Evolutionary conservation across 2,888 invertebrate species (phyloP).

Genomic region (Sclerodermus sp.): DNA sequence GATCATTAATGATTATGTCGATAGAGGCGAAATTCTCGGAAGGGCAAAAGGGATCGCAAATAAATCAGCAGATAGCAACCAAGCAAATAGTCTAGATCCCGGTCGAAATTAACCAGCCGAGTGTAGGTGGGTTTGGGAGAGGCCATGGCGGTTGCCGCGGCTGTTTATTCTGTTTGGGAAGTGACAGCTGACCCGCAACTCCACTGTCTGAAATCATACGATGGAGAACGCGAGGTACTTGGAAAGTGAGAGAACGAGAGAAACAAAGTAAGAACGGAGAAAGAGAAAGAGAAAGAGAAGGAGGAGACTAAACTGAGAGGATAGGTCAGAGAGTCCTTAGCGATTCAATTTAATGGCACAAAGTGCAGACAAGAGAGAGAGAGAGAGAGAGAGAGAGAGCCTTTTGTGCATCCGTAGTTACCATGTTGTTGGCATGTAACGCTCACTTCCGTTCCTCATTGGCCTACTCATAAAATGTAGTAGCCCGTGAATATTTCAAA

Average conservation of each 20-base stretch:
- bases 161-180: constrained; percentile 42
- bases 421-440: background rate
- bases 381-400: too few relatives aligned
- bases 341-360: constrained; percentile 3
- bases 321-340: background rate
- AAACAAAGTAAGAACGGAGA: too few relatives aligned
- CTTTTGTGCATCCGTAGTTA: background rate
- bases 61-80: constrained; percentile 32
- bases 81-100: constrained; percentile 24
- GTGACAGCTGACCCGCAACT: constrained; percentile 42
- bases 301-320: too few relatives aligned
- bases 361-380: background rate
- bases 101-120: constrained; percentile 28
- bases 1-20: too few relatives aligned
- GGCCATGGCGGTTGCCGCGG: constrained; percentile 33
- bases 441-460: background rate
- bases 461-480: too few relatives aligned
- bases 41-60: constrained; percentile 17
- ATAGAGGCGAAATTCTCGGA: too few relatives aligned
- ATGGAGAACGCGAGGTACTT: constrained; percentile 6
- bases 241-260: too few relatives aligned
- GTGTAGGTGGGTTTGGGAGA: constrained; percentile 4
- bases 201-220: constrained; percentile 29
- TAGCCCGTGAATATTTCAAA: too few relatives aligned
- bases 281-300: too few relatives aligned